These are phyloP conservation scores for Macaria notata DNA, from an alignment of 2,888 invertebrate genomes.

Conservation along the genomic window DNA sequence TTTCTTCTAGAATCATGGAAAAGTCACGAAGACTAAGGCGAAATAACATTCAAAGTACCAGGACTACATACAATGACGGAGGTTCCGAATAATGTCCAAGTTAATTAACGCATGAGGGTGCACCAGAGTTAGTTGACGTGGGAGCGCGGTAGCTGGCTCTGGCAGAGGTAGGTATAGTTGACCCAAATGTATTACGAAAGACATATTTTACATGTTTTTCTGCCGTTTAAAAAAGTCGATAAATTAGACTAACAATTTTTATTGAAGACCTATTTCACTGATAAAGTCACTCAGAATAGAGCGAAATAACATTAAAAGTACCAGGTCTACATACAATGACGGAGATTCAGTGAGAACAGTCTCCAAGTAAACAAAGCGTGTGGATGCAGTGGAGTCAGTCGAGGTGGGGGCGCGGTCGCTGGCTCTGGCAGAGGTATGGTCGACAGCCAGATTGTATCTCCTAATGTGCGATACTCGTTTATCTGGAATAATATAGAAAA, in stretches of 20 bases:
- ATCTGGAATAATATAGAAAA: slow-evolving; percentile 77
- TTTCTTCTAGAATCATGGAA: too few relatives aligned
- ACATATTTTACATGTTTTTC: too few relatives aligned
- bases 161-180: slow-evolving; percentile 64
- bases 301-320: neutral
- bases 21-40: too few relatives aligned
- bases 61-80: slow-evolving; percentile 54
- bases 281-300: too few relatives aligned
- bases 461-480: slow-evolving; percentile 95
- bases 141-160: slow-evolving; percentile 68
- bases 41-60: neutral
- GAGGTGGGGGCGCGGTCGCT: slow-evolving; percentile 67
- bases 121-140: slow-evolving; percentile 64
- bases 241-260: too few relatives aligned
- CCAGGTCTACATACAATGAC: slow-evolving; percentile 48
- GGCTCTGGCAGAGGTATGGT: slow-evolving; percentile 65
- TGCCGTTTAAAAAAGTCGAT: too few relatives aligned
- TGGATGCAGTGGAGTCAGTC: slow-evolving; percentile 68
- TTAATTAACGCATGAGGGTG: slow-evolving; percentile 87
- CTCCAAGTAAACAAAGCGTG: slow-evolving; percentile 90
- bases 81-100: slow-evolving; percentile 89
- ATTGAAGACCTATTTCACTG: too few relatives aligned
- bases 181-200: too few relatives aligned
- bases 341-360: slow-evolving; percentile 87
- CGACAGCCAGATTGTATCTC: slow-evolving; percentile 88